These are phyloP conservation scores for Neolamprologus sp. DNA, from an alignment of 2,113 vertebrate species.

Conservation along the genomic window DNA sequence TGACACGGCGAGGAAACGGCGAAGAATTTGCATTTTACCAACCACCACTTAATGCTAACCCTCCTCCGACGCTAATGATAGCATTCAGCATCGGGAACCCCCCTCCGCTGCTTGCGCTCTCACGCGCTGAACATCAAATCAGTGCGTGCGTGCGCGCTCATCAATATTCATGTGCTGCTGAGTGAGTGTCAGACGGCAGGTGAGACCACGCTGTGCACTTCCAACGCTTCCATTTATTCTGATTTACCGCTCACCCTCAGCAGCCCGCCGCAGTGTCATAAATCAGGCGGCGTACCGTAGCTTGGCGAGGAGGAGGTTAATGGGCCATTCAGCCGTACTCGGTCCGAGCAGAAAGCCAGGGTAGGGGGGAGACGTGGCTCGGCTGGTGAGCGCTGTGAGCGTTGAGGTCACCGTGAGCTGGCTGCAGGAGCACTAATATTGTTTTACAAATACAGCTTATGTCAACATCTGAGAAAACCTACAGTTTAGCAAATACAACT, in stretches of 20 bases:
- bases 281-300: neutral
- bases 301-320: neutral
- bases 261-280: conserved; percentile 20
- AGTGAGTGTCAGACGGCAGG: conserved; percentile 7
- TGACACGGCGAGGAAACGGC: neutral
- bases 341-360: neutral
- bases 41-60: conserved; percentile 11
- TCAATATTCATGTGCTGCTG: neutral
- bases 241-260: conserved; percentile 25
- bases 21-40: conserved; percentile 33
- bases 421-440: neutral
- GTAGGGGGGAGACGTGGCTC: neutral
- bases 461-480: neutral
- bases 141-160: neutral
- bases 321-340: neutral
- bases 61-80: conserved; percentile 8
- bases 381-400: neutral
- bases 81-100: neutral
- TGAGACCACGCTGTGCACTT: neutral
- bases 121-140: neutral
- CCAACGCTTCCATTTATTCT: conserved; percentile 18
- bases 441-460: neutral
- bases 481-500: neutral
- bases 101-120: neutral
- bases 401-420: neutral